Conservation (phyloP, 2,113 vertebrate species). For the Acinonyx jubatus region DNA sequence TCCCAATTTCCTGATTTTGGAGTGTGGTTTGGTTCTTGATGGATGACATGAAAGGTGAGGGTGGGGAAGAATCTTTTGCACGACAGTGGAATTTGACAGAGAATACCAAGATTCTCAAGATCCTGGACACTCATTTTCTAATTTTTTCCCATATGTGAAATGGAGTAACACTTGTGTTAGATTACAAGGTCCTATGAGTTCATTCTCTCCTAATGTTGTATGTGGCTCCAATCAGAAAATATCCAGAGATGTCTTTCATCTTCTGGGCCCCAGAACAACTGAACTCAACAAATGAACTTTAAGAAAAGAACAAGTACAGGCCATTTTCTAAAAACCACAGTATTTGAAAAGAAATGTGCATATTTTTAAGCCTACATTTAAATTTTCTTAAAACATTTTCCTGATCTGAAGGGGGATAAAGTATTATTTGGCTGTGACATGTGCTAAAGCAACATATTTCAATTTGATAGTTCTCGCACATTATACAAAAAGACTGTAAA, state of each 20-base stretch:
- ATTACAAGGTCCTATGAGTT: background rate
- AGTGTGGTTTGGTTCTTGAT: background rate
- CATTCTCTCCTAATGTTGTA: background rate
- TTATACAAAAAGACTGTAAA: background rate
- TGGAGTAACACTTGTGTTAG: background rate
- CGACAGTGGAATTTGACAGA: background rate
- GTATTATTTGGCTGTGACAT: background rate
- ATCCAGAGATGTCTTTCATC: background rate
- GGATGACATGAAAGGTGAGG: background rate
- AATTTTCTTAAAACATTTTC: constrained; percentile 24
- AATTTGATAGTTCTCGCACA: background rate
- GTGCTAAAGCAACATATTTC: background rate
- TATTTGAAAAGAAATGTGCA: background rate
- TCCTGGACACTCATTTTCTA: background rate
- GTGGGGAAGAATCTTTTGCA: background rate
- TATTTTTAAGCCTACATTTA: constrained; percentile 12
- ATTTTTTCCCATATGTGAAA: background rate
- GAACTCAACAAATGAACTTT: background rate
- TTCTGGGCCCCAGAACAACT: background rate
- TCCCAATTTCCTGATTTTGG: background rate
- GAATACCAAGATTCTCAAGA: background rate
- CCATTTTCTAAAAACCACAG: background rate
- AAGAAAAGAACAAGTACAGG: background rate
- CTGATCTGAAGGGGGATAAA: background rate
- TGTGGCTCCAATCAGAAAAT: background rate